These are phyloP conservation scores for Sicus ferrugineus DNA, from an alignment of 2,888 invertebrate species.

Conservation along the genomic window DNA sequence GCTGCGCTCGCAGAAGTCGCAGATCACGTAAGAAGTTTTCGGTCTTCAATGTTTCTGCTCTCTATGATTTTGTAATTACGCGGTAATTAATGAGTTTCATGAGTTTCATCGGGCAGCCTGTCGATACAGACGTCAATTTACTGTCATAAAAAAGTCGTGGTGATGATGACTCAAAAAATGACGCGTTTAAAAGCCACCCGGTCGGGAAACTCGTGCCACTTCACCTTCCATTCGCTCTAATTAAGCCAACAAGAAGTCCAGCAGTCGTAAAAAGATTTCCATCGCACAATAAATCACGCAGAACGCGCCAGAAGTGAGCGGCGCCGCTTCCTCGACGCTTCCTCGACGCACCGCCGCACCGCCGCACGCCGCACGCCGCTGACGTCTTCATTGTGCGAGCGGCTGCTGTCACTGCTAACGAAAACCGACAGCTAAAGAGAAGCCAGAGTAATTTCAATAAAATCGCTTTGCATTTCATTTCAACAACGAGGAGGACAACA, in stretches of 20 bases:
- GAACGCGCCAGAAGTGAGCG: neutral
- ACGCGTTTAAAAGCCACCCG: too few species aligned
- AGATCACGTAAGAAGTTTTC: too few species aligned
- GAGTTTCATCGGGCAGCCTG: neutral
- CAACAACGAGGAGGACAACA: neutral
- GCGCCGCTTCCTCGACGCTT: neutral
- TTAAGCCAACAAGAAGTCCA: neutral
- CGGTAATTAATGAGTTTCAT: neutral
- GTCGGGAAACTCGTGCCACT: too few species aligned
- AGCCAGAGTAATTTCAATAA: neutral
- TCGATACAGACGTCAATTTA: too few species aligned
- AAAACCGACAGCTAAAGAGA: neutral
- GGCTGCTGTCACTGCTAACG: conserved; percentile 18
- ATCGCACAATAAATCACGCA: neutral
- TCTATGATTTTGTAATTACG: neutral
- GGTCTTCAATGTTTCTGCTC: neutral
- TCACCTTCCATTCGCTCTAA: neutral
- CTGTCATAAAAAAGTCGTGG: too few species aligned
- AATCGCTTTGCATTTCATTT: neutral
- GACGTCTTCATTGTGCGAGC: conserved; percentile 16
- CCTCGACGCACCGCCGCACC: neutral
- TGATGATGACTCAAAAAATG: too few species aligned
- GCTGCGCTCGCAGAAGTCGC: too few species aligned
- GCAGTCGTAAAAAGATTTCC: neutral
- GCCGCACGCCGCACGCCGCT: neutral